Percentiles rank a stretch among this genome's conserved stretches.
These are phyloP conservation scores for Bradysia coprophila DNA, from an alignment of 1,140 invertebrate genomes.

Conservation along the genomic window DNA sequence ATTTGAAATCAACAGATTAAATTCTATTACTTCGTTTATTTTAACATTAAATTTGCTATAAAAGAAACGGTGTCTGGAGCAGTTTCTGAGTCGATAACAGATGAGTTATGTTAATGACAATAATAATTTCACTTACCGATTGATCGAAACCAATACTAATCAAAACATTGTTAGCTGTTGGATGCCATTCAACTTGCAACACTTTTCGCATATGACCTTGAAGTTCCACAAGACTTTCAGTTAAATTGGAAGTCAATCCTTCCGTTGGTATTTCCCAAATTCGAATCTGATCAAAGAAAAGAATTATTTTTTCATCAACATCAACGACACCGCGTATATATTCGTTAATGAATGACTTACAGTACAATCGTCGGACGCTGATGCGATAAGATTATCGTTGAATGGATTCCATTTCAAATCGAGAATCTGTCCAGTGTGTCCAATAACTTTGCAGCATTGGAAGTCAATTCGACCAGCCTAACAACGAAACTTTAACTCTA, in stretches of 20 bases:
- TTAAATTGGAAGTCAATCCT: constrained; percentile 58
- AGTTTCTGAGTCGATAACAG: no score
- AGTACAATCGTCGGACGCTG: constrained; percentile 82
- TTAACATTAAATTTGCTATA: no score
- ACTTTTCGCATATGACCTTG: constrained; percentile 73
- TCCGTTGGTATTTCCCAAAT: constrained; percentile 85
- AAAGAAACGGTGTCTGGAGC: no score
- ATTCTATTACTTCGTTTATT: no score
- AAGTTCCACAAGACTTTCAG: constrained; percentile 72
- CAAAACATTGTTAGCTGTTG: constrained; percentile 78
- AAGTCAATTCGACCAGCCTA: constrained; percentile 59
- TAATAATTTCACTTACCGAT: constrained; percentile 30
- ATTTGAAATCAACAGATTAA: no score
- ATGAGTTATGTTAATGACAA: no score
- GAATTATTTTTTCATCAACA: constrained; percentile 1
- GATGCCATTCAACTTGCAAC: constrained; percentile 86
- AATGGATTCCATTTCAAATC: constrained; percentile 86
- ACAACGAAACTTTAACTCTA: constrained; percentile 6
- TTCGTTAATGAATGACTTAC: constrained; percentile 28
- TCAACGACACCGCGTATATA: no score
- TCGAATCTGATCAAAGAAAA: constrained; percentile 18
- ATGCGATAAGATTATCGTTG: constrained; percentile 91
- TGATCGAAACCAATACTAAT: constrained; percentile 77
- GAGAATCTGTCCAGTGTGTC: constrained; percentile 62
- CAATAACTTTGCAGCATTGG: constrained; percentile 58